Base-by-base conservation (phyloP, 2,888 invertebrate species). In the Eupeodes latifasciatus region DNA sequence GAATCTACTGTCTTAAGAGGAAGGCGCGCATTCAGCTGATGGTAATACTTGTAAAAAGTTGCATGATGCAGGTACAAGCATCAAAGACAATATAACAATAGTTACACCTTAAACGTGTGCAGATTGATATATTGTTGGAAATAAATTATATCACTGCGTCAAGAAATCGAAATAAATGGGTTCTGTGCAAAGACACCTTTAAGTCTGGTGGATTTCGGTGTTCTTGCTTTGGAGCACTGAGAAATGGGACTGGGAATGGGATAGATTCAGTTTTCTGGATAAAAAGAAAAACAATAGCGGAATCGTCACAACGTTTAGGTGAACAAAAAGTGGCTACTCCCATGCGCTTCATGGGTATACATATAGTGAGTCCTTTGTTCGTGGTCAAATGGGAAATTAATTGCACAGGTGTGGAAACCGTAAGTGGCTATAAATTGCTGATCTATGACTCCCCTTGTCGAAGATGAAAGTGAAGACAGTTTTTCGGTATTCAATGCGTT, bases 71-170 rank as follows among this genome's bases (percentile, higher is more conserved):
- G 85, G 84, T 83, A 87, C 72, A 82, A 75, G 69, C 79, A 86
- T 61, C 57, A 47, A 55, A 69, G 61, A 69, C 72, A 72, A 72
- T 72, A 40, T 14, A 40, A 5, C 55, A 55, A 44, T 47, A 3
- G 16, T 59, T 19, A 59, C 36, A 11, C 27, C 11, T n/a, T 12
- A 71, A 27, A 81, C 86, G 81, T 71, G 85, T 75, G 85, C 78
- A 67, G 81, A 88, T 89, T 89, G 85, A 89, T 89, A 89, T 89
- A 89, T 82, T 89, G 89, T 74, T 79, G 89, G 82, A 85, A 79
- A 89, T 89, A 89, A 89, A 89, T 89, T 89, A 89, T 66, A 89
- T 82, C 89, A 82, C 49, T 79, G 79, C 78, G 87, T 88, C 85
- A 85, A 78, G 74, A 81, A 75, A 62, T 85, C 69, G 88, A 88